Evolutionary conservation across 2,888 invertebrate genomes (phyloP).

Genomic region (Ypsolopha scabrella): DNA sequence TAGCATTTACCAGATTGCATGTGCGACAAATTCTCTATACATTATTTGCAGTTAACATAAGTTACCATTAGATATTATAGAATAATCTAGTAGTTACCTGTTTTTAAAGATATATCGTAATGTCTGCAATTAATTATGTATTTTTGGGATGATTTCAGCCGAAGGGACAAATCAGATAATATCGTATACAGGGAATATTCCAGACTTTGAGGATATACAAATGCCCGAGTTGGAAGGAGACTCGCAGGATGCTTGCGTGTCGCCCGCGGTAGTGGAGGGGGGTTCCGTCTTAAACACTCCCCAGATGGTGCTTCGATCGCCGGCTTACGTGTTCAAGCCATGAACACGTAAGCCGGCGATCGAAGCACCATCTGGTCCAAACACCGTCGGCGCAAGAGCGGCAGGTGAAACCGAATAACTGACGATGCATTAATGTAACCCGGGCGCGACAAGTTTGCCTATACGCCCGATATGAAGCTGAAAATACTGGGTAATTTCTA

Average conservation of each 20-base stretch:
- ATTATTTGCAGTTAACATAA: not conserved
- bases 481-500: too few species aligned
- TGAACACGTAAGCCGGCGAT: too few species aligned
- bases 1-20: too few species aligned
- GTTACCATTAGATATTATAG: not conserved
- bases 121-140: not conserved
- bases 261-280: slow-evolving; percentile 22
- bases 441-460: too few species aligned
- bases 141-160: slow-evolving; percentile 56
- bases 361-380: too few species aligned
- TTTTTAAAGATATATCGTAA: too few species aligned
- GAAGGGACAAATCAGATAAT: slow-evolving; percentile 64
- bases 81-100: too few species aligned
- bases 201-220: slow-evolving; percentile 64
- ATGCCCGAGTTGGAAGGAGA: slow-evolving; percentile 49
- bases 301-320: slow-evolving; percentile 38
- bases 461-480: too few species aligned
- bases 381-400: not conserved
- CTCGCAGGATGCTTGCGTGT: slow-evolving; percentile 32
- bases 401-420: too few species aligned
- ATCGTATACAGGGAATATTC: slow-evolving; percentile 67
- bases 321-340: slow-evolving; percentile 35
- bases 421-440: too few species aligned
- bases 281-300: slow-evolving; percentile 51
- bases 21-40: too few species aligned